These are phyloP conservation scores for Drosophila nasuta DNA, from an alignment of 1,140 invertebrate genomes.

Conservation along the genomic window DNA sequence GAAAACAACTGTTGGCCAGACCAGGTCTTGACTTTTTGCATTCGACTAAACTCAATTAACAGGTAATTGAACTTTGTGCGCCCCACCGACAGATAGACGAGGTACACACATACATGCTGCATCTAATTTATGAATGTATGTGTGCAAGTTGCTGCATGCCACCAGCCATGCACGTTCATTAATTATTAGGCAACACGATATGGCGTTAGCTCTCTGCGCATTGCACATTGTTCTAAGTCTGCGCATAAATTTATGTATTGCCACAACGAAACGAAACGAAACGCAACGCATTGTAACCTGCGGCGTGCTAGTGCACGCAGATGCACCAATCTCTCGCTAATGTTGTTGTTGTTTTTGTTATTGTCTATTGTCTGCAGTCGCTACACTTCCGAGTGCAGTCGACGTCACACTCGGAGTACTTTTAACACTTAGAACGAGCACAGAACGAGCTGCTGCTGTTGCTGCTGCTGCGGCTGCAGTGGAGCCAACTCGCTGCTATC, in stretches of 20 bases:
- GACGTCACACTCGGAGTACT: slow-evolving; percentile 79
- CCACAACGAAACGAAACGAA: slow-evolving; percentile 18
- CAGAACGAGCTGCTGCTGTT: slow-evolving; percentile 3
- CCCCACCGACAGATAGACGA: slow-evolving; percentile 14
- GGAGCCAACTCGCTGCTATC: background rate
- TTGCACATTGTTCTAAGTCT: slow-evolving; percentile 78
- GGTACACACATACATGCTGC: background rate
- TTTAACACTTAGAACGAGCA: slow-evolving; percentile 75
- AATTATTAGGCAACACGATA: slow-evolving; percentile 82
- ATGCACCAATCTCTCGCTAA: slow-evolving; percentile 29
- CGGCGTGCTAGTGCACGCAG: slow-evolving; percentile 58
- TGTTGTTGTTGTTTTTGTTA: slow-evolving; percentile 37
- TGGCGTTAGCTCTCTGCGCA: slow-evolving; percentile 53
- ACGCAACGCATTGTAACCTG: slow-evolving; percentile 65
- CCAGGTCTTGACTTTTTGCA: slow-evolving; percentile 73
- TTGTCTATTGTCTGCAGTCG: slow-evolving; percentile 61
- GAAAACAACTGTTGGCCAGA: slow-evolving; percentile 17
- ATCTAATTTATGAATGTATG: slow-evolving; percentile 7
- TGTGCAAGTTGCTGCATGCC: slow-evolving; percentile 18
- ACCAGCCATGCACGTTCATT: slow-evolving; percentile 68
- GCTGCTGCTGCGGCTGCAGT: slow-evolving; percentile 11
- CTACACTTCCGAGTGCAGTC: slow-evolving; percentile 75
- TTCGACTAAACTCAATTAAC: slow-evolving; percentile 79
- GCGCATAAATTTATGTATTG: slow-evolving; percentile 77
- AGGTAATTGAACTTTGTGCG: slow-evolving; percentile 76